These are phyloP conservation scores for Vannuccia rotundouncinata DNA, from an alignment of 2,888 invertebrate genomes.

Conservation along the genomic window DNA sequence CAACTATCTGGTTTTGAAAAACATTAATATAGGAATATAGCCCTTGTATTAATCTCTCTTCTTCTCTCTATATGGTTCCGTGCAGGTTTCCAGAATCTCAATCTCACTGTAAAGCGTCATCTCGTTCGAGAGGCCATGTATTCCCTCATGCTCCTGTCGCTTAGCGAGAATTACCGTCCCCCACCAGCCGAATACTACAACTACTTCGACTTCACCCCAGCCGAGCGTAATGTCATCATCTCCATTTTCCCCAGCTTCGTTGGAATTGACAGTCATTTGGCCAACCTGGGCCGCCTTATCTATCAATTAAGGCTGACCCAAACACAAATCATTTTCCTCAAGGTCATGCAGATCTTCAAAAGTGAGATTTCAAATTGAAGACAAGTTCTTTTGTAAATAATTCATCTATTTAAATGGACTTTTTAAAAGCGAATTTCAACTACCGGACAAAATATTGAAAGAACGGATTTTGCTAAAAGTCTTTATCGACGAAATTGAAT, in stretches of 20 bases:
- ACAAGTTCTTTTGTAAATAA: no score
- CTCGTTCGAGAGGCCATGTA: conserved; percentile 30
- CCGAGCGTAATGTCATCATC: neutral
- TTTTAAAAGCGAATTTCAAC: no score
- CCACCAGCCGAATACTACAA: neutral
- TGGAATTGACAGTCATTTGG: neutral
- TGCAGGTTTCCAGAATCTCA: neutral
- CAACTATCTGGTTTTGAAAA: no score
- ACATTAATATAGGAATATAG: no score
- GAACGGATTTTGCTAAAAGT: no score
- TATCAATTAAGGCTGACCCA: neutral
- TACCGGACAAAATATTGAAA: no score
- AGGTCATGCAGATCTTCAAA: neutral
- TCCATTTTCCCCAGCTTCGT: neutral
- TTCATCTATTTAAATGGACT: no score
- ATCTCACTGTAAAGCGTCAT: no score
- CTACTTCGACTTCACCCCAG: neutral
- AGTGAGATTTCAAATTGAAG: no score
- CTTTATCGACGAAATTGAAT: no score
- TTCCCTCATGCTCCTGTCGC: conserved; percentile 16
- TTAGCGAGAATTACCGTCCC: neutral
- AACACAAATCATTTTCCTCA: neutral
- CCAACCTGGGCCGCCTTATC: neutral
- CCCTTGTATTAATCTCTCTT: no score
- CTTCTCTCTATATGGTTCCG: neutral